Conservation (phyloP, 2,113 vertebrate genomes). For the Chloroceryle aenea region DNA sequence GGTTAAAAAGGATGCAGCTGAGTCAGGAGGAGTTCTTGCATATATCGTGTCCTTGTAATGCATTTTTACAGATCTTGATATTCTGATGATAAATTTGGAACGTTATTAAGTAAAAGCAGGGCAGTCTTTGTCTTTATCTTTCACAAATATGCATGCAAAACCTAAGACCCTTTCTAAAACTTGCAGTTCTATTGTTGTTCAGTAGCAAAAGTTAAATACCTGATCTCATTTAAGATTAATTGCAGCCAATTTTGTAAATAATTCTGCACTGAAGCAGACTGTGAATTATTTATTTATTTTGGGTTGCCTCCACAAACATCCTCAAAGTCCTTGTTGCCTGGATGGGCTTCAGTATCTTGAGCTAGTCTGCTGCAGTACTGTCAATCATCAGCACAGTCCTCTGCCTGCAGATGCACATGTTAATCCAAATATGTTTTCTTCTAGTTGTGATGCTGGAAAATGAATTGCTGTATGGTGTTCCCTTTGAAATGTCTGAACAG, state of each 20-base stretch:
- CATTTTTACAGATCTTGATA: background rate
- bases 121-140: background rate
- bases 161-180: background rate
- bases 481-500: constrained; percentile 92
- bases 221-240: background rate
- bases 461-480: constrained; percentile 94
- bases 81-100: background rate
- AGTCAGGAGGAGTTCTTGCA: background rate
- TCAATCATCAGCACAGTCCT: background rate
- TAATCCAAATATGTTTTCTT: constrained; percentile 28
- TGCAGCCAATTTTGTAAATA: background rate
- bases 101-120: background rate
- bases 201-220: background rate
- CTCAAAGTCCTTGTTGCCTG: background rate
- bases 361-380: background rate
- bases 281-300: background rate
- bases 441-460: constrained; percentile 96
- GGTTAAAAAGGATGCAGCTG: background rate
- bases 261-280: background rate
- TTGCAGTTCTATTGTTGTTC: fast-evolving
- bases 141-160: background rate
- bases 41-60: background rate
- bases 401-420: fast-evolving
- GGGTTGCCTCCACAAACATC: background rate
- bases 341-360: background rate